Evolutionary conservation across 2,797 vertebrate species (phyloP).

Genomic region (Chelmon rostratus): DNA sequence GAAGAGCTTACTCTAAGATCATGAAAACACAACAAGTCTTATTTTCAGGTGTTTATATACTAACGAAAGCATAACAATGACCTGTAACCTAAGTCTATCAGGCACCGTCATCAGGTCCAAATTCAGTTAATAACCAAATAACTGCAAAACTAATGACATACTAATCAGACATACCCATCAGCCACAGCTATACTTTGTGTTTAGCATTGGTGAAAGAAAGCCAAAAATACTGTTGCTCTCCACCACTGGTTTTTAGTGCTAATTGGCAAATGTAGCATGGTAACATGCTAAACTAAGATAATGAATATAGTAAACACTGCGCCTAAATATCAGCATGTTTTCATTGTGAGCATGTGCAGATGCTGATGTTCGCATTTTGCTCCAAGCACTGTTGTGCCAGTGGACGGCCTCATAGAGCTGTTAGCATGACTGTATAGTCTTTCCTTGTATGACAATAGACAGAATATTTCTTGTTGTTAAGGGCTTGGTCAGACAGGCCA

Average conservation of each 20-base stretch:
- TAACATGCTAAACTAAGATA: background rate
- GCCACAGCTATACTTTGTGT: too few relatives aligned
- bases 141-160: too few relatives aligned
- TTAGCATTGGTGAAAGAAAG: too few relatives aligned
- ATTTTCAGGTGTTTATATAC: too few relatives aligned
- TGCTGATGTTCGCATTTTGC: background rate
- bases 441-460: background rate
- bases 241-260: background rate
- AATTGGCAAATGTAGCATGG: background rate
- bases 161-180: too few relatives aligned
- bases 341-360: background rate
- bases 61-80: background rate
- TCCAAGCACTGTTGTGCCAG: background rate
- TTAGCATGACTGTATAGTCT: background rate
- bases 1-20: too few relatives aligned
- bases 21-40: too few relatives aligned
- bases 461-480: background rate
- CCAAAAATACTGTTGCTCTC: too few relatives aligned
- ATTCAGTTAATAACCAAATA: background rate
- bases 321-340: background rate
- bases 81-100: background rate
- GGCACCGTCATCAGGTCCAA: background rate
- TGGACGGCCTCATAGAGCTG: background rate
- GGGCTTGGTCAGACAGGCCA: background rate
- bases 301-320: background rate